Conservation (phyloP, 2,113 vertebrate species). For the Calyptommatus sinebrachiatus region DNA sequence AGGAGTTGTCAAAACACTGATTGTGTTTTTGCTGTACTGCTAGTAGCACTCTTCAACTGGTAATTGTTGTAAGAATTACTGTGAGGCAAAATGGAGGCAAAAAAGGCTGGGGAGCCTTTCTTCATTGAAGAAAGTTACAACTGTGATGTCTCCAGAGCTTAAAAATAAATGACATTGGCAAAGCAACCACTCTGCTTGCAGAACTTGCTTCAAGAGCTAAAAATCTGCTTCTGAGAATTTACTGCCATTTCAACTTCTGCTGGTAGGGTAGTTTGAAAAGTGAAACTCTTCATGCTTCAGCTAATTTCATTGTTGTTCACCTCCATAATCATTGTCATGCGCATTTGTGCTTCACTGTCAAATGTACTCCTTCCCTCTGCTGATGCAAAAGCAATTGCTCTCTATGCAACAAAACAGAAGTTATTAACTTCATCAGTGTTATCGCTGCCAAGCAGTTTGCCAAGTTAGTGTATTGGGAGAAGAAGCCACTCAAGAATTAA, state of each 20-base stretch:
- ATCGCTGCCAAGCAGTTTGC: constrained; percentile 5
- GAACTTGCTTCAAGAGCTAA: constrained; percentile 16
- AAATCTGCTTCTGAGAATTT: constrained; percentile 22
- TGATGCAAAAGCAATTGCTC: background rate
- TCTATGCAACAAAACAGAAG: constrained; percentile 36
- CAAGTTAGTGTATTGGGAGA: constrained; percentile 1
- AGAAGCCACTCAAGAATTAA: background rate
- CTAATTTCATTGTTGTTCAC: constrained; percentile 7
- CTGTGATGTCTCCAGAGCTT: constrained; percentile 35
- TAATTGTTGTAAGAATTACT: constrained; percentile 48
- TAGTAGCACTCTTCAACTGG: constrained; percentile 39
- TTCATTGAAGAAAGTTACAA: constrained; percentile 50
- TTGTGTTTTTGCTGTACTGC: constrained; percentile 55
- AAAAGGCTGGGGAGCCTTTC: constrained; percentile 46
- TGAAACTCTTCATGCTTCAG: constrained; percentile 2
- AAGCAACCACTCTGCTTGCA: constrained; percentile 11
- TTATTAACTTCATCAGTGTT: background rate
- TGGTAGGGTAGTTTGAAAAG: constrained; percentile 21
- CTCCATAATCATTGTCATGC: constrained; percentile 3
- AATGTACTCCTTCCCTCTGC: constrained; percentile 17
- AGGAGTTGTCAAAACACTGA: constrained; percentile 40
- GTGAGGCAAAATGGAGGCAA: constrained; percentile 44
- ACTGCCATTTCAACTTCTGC: constrained; percentile 13
- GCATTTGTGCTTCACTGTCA: constrained; percentile 8
- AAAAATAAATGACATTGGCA: constrained; percentile 34